phyloP scores from a whole-genome alignment of 2,888 invertebrate species.

The Thecocarcelia acutangulata region DNA sequence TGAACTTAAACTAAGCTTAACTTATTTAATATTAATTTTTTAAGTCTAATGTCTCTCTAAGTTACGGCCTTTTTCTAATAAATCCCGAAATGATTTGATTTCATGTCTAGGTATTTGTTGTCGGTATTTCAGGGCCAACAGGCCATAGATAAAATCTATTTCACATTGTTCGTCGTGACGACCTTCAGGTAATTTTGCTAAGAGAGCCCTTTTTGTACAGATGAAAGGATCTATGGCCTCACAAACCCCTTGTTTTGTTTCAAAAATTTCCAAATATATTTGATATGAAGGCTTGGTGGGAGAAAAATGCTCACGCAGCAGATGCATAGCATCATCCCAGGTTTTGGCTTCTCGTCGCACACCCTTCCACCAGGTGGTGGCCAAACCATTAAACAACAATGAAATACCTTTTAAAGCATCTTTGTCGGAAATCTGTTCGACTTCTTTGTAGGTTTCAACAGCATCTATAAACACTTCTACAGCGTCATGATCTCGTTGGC shows the following conservation, averaged over 20 bases:
- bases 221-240: constrained; percentile 77
- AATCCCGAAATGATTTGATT: constrained; percentile 76
- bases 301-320: constrained; percentile 79
- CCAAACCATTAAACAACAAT: constrained; percentile 75
- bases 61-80: constrained; percentile 77
- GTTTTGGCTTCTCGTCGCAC: constrained; percentile 77
- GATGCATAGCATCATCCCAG: constrained; percentile 77
- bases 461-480: constrained; percentile 78
- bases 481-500: constrained; percentile 77
- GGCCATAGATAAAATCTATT: constrained; percentile 78
- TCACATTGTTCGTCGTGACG: constrained; percentile 78
- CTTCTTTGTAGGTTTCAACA: constrained; percentile 77
- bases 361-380: constrained; percentile 80
- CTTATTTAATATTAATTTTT: not conserved
- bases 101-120: constrained; percentile 76
- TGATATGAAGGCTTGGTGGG: constrained; percentile 79
- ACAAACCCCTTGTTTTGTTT: constrained; percentile 74
- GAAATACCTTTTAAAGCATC: constrained; percentile 78
- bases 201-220: constrained; percentile 77
- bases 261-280: constrained; percentile 79
- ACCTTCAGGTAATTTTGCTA: constrained; percentile 78
- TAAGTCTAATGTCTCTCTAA: constrained; percentile 67
- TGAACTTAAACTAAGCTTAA: not conserved
- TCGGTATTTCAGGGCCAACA: constrained; percentile 78
- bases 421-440: constrained; percentile 77